Evolutionary conservation across 2,888 invertebrate genomes (phyloP).

Genomic region (Augochlorella aurata): DNA sequence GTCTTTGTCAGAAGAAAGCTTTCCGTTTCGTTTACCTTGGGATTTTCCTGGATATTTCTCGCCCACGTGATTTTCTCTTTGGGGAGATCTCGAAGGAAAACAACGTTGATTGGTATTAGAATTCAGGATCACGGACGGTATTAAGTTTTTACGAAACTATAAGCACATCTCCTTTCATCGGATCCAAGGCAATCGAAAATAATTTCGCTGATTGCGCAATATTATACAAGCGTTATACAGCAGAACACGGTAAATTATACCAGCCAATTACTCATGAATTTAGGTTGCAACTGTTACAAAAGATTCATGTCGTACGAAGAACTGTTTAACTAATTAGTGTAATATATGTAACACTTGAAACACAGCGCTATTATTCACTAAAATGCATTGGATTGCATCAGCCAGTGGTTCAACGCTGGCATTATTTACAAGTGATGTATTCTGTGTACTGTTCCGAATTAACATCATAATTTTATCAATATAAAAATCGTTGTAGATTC

Average conservation of each 20-base stretch:
- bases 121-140: background rate
- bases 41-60: constrained; percentile 22
- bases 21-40: constrained; percentile 22
- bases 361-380: background rate
- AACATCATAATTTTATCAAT: no score
- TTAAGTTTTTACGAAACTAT: background rate
- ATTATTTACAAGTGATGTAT: no score
- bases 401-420: background rate
- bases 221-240: background rate
- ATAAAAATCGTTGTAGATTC: no score
- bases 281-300: background rate
- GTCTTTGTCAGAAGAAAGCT: constrained; percentile 8
- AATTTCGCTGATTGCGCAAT: background rate
- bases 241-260: background rate
- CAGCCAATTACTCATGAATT: background rate
- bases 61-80: constrained; percentile 1
- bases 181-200: background rate
- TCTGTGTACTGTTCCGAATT: no score
- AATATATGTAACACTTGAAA: background rate
- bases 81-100: background rate
- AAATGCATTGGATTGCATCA: background rate
- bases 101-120: constrained; percentile 1
- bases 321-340: background rate
- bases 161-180: background rate
- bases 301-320: background rate